Evolutionary conservation across 1,140 invertebrate genomes (phyloP), one percentile per base, ranked within the genome.

Genomic region (Pinna nobilis): DNA sequence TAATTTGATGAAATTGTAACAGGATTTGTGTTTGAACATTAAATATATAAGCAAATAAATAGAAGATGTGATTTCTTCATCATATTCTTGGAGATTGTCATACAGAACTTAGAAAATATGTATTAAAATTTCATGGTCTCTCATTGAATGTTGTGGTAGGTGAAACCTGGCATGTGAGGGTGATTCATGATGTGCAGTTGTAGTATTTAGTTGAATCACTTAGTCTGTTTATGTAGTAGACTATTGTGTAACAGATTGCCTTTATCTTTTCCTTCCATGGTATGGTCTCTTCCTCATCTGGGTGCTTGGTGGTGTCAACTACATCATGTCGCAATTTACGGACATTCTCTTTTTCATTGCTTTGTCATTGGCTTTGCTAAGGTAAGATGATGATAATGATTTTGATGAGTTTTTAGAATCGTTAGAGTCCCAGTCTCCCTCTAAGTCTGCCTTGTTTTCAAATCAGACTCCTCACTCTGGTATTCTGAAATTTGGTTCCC

Each of bases 351-450:
- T 9, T 44, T 44, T 11, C 39, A 44, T 44, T 44, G 9, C 39
- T 11, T 44, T 44, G 39, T 59, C 18, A 47, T 77, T 82, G 85
- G 85, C 86, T 74, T 76, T 70, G 82, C 82, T 82, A 87, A 87
- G 86, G 86, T 87, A 87, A 87, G 86, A 78, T 67, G 83, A 83
- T 79, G 67, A 76, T 79, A 53, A 79, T 76, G 70, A 73, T 64
- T 57, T 75, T 68, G 60, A 74, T 75, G 63, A 69, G 1, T 70
- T 71, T 77, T 69, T 57, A 69, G 55, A 71, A 41, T 76, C 74
- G 23, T 55, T 71, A 50, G 35, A 70, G 44, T 47, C 66, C 51
- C 44, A 64, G n/a, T 69, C 50, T 47, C 53, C 67, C 33, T 15
- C 41, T 50, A 47, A 59, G 51, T 50, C 61, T 18, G 15, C 13